A percentile compares a stretch with the other conserved stretches of the same genome.
Evolutionary conservation across 2,888 invertebrate genomes (phyloP).

Genomic region (Ptilodon capucinus): DNA sequence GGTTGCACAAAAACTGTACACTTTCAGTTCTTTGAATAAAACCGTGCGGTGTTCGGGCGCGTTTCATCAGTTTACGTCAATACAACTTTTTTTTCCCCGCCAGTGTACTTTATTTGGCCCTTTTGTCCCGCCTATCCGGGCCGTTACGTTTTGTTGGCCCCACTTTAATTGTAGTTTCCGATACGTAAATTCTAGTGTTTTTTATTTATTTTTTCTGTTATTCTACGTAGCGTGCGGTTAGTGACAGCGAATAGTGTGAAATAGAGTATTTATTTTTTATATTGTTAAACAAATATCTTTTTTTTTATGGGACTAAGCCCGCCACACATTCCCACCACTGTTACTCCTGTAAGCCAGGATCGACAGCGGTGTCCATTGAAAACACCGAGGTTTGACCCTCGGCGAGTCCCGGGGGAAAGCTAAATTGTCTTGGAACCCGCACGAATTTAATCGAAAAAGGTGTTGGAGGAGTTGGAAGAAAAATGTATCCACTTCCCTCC

Average conservation of each 20-base stretch:
- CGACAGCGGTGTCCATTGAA: no score
- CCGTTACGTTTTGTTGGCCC: conserved; percentile 28
- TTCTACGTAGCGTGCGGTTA: not conserved
- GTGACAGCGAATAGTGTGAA: not conserved
- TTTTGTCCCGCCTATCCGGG: not conserved
- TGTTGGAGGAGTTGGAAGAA: no score
- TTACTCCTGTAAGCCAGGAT: no score
- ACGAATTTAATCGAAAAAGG: no score
- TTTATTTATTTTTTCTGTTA: conserved; percentile 1
- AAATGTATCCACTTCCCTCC: no score
- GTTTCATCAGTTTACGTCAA: conserved; percentile 33
- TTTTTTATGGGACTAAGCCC: no score
- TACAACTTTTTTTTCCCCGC: conserved; percentile 31
- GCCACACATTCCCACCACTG: no score
- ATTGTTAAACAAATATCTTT: no score
- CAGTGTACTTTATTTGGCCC: conserved; percentile 8
- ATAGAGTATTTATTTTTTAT: not conserved
- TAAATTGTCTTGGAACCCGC: no score
- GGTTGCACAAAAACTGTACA: not conserved
- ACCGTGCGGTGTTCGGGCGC: conserved; percentile 13
- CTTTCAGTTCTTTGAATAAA: conserved; percentile 5
- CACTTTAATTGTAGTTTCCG: conserved; percentile 30
- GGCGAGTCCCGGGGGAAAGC: no score
- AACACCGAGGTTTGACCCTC: no score
- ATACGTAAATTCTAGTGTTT: conserved; percentile 27